Conservation (phyloP, 2,888 invertebrate species). For the Balanococcus diminutus region DNA sequence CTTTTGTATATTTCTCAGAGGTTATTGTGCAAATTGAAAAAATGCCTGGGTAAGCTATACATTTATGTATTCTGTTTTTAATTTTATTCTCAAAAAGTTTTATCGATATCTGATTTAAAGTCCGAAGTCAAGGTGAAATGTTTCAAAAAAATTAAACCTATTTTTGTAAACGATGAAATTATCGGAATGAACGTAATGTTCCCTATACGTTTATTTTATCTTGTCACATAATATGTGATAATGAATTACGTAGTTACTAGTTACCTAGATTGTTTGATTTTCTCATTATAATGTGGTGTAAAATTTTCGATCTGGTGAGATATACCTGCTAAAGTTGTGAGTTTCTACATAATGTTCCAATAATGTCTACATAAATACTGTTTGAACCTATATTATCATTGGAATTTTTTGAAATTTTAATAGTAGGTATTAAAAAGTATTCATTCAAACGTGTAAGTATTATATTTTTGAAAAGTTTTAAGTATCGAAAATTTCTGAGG, state of each 20-base stretch:
- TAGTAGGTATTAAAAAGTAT: too few species aligned
- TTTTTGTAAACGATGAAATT: neutral
- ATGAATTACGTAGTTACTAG: neutral
- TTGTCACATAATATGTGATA: neutral
- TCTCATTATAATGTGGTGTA: neutral
- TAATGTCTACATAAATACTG: too few species aligned
- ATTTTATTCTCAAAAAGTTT: neutral
- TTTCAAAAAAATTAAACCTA: neutral
- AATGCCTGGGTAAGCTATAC: conserved; percentile 35
- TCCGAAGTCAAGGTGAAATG: neutral
- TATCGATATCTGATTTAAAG: neutral
- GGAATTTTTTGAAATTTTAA: too few species aligned
- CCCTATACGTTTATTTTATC: conserved; percentile 3
- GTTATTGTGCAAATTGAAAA: neutral
- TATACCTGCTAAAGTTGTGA: too few species aligned
- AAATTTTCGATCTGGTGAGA: too few species aligned
- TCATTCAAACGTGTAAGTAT: too few species aligned
- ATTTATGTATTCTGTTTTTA: neutral
- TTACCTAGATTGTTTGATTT: neutral
- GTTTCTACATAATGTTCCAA: too few species aligned
- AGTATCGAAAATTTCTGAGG: neutral
- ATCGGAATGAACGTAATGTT: neutral
- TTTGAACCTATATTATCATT: too few species aligned
- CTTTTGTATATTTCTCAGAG: neutral
- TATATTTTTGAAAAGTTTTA: neutral